A percentile compares a stretch with the other conserved stretches of the same genome.
Conservation (phyloP, 2,888 invertebrate genomes). For the Himalopsyche kuldschensis region DNA sequence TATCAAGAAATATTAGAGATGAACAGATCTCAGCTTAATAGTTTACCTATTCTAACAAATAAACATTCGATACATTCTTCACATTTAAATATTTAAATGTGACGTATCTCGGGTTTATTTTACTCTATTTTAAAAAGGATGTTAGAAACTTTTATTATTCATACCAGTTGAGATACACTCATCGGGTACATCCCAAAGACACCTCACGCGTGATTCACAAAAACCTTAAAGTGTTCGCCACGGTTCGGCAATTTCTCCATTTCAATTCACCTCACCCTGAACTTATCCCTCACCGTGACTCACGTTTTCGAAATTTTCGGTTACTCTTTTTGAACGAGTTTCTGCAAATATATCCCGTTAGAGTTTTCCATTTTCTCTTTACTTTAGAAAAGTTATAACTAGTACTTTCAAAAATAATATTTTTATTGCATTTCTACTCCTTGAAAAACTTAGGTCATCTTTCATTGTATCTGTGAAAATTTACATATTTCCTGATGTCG, state of each 20-base stretch:
- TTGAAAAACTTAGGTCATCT: too few species aligned
- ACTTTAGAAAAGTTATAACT: neutral
- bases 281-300: neutral
- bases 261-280: neutral
- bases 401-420: neutral
- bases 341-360: neutral
- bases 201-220: neutral
- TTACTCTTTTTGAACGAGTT: neutral
- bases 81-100: too few species aligned
- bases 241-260: neutral
- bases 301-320: neutral
- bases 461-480: too few species aligned
- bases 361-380: neutral
- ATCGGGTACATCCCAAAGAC: neutral
- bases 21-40: too few species aligned
- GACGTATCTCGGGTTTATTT: too few species aligned
- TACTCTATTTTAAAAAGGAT: too few species aligned
- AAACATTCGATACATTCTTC: too few species aligned
- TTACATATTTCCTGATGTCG: too few species aligned
- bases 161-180: neutral
- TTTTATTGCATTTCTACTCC: too few species aligned
- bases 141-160: neutral
- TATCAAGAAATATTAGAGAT: too few species aligned
- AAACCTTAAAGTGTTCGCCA: neutral
- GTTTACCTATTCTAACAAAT: too few species aligned